phyloP scores from a whole-genome alignment of 2,113 vertebrate genomes.

The Callionymus lyra region DNA sequence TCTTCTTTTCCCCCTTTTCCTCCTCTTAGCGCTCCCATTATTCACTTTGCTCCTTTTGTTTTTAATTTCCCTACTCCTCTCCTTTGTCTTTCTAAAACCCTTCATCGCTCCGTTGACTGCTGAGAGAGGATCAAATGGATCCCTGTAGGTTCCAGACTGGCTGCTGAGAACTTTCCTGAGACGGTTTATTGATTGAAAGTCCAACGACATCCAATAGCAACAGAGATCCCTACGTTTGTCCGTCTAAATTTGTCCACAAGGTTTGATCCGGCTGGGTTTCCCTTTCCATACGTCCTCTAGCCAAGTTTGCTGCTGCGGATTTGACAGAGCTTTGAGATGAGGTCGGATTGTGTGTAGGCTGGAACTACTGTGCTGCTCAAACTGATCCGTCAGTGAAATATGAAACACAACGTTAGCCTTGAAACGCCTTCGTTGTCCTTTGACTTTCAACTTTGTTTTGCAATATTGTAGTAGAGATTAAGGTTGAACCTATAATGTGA shows the following conservation, averaged over 20 bases:
- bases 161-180: slow-evolving; percentile 28
- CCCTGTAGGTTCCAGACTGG: slow-evolving; percentile 29
- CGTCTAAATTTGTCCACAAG: slow-evolving; percentile 30
- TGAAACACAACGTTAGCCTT: too few species aligned
- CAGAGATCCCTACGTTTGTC: slow-evolving; percentile 21
- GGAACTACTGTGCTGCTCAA: not conserved
- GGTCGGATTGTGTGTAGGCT: not conserved
- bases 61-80: not conserved
- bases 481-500: too few species aligned
- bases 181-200: slow-evolving; percentile 39
- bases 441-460: too few species aligned
- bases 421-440: too few species aligned
- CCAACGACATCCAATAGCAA: slow-evolving; percentile 31
- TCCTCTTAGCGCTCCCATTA: not conserved
- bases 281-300: slow-evolving; percentile 19
- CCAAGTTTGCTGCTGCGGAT: slow-evolving; percentile 14
- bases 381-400: not conserved
- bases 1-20: not conserved
- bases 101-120: too few species aligned
- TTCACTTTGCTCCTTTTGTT: not conserved
- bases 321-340: slow-evolving; percentile 2
- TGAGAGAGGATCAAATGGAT: slow-evolving; percentile 14
- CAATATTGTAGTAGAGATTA: too few species aligned
- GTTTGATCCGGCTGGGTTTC: slow-evolving; percentile 11
- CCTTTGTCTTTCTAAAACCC: not conserved